These are phyloP conservation scores for Drosophila peninsularis DNA, from an alignment of 2,888 invertebrate species.

Conservation along the genomic window DNA sequence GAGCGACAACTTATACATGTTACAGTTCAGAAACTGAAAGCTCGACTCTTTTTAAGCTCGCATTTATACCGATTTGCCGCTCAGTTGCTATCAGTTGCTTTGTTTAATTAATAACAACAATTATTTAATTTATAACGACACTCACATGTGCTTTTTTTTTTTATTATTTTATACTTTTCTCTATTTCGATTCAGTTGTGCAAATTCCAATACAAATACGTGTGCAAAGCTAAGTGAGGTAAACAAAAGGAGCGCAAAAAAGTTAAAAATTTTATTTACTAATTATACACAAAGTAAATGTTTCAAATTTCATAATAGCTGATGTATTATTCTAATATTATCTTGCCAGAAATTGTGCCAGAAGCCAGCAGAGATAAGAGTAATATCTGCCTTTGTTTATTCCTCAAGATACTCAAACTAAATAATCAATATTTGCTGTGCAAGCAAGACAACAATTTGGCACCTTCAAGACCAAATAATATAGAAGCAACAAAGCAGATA, in stretches of 20 bases:
- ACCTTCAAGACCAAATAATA: background rate
- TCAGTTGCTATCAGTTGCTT: background rate
- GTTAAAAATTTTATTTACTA: background rate
- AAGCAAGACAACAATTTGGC: background rate
- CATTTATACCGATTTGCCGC: conserved; percentile 22
- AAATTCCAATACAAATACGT: background rate
- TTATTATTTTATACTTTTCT: background rate
- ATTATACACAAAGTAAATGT: background rate
- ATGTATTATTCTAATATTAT: background rate
- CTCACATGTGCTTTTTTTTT: background rate
- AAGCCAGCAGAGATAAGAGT: background rate
- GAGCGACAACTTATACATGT: conserved; percentile 20
- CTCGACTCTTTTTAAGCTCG: background rate
- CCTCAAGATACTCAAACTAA: background rate
- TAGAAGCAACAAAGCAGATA: background rate
- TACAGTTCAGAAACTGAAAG: conserved; percentile 9
- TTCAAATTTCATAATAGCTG: background rate
- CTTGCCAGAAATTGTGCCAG: background rate
- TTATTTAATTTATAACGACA: background rate
- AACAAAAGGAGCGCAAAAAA: background rate
- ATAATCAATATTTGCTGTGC: background rate
- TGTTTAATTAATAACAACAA: conserved; percentile 5
- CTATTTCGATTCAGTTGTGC: conserved; percentile 18
- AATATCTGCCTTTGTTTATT: background rate
- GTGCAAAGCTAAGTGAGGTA: background rate